Evolutionary conservation across 2,888 invertebrate genomes (phyloP), one percentile per base, ranked within the genome.

Genomic region (Nemoura dubitans): DNA sequence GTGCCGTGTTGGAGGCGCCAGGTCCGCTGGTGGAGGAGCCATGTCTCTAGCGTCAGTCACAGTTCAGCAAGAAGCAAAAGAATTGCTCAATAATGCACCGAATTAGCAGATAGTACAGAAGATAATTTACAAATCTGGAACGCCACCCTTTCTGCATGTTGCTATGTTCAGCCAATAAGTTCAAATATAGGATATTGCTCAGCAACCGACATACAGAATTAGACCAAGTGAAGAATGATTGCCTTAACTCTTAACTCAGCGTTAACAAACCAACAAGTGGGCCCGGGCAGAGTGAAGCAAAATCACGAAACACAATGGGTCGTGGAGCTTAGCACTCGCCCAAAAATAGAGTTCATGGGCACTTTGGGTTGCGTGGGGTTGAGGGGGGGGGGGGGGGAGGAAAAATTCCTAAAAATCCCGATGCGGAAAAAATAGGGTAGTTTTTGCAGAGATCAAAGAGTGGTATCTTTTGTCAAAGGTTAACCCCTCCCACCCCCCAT

Each of bases 401-500:
- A 28, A 76, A 84, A 84, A 84, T 76, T 84, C 84, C 84, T 26
- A 84, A 84, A 84, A 84, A 84, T 84, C 84, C 59, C 84, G 59
- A 84, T 84, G 84, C 84, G 84, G 43, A 84, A 84, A 84, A 84
- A 59, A 84, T 26, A 76, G 84, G 76, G 84, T 84, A 84, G 84
- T 59, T 84, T 84, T 76, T 29, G 78, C 27, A 10, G 83, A 84
- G 84, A 84, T 84, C 84, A 84, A 84, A 84, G 84, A 59, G 59
- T 59, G 59, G 28, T 25, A 84, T 84, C 84, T 84, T 84, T 84
- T 84, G 84, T 84, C 84, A 84, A 84, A 84, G 84, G 84, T 84
- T 84, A 84, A 84, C 59, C 84, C 59, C 27, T 10, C 59, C 25
- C 76, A 6, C 29, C 76, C 84, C 28, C 59, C 76, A 25, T n/a